Percentiles rank a stretch among this genome's conserved stretches.
Evolutionary conservation across 2,888 invertebrate genomes (phyloP).

Genomic region (Apamea crenata): DNA sequence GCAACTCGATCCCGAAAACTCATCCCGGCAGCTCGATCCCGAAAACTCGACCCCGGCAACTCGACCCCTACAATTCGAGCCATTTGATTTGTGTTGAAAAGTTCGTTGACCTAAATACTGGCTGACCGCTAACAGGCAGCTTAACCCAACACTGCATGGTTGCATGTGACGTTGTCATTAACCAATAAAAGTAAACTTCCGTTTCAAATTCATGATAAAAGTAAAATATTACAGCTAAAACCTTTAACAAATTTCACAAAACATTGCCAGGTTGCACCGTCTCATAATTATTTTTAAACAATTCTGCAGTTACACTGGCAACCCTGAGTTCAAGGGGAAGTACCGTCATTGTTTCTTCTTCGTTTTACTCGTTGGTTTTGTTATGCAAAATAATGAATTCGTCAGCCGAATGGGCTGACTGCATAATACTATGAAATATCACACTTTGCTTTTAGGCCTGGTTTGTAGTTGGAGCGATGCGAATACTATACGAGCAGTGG

Average conservation of each 20-base stretch:
- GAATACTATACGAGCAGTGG: neutral
- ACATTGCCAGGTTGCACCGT: conserved; percentile 13
- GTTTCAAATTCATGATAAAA: conserved; percentile 3
- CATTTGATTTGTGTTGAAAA: neutral
- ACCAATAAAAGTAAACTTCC: conserved; percentile 15
- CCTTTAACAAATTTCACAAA: neutral
- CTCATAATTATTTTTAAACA: conserved; percentile 45
- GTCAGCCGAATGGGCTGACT: conserved; percentile 62
- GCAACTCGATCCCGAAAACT: neutral
- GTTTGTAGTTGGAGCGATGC: conserved; percentile 41
- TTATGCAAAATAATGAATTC: conserved; percentile 81
- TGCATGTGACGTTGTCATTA: conserved; percentile 30
- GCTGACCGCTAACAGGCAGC: neutral
- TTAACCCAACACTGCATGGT: conserved; percentile 15
- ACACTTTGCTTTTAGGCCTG: conserved; percentile 53
- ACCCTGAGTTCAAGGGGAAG: conserved; percentile 43
- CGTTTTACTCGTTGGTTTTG: conserved; percentile 73
- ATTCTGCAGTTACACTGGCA: conserved; percentile 52
- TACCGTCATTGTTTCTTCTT: conserved; percentile 57
- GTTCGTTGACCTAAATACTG: conserved; percentile 8
- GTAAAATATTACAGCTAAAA: neutral
- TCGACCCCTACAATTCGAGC: neutral
- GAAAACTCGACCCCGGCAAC: too few species aligned
- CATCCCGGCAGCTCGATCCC: neutral
- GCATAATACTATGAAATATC: conserved; percentile 68